Evolutionary conservation across 2,113 vertebrate species (phyloP), one percentile per base, ranked within the genome.

Genomic region (Ptilorrhoa leucosticta): DNA sequence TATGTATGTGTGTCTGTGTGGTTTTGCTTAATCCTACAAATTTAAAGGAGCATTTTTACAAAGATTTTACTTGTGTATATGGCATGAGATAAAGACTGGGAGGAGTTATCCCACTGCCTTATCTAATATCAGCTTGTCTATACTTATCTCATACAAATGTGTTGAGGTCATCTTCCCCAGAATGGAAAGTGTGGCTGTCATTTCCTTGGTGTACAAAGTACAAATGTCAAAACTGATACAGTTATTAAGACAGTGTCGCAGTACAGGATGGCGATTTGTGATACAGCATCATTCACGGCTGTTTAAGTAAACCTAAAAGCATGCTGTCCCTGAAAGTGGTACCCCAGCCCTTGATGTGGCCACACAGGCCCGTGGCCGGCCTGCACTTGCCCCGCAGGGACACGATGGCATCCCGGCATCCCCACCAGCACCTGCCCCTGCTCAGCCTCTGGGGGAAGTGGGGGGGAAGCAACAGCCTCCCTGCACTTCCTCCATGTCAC

Each of bases 281-380:
- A 6, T 50, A 14, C n/a, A 7, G 65, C 5, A 0, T 83, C 48
- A 5, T 40, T 63, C 26, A 7, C 10, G 65, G 53, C 69, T 44
- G 9, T 42, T 42, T 5, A 15, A 42, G 56, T 10, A 37, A 51
- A 44, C 28, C 39, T 15, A 3, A 44, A 13, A 0, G 13, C 28
- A 1, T 39, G 23, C 81, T 60, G 65, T 28, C 40, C 61, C 70
- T 31, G 30, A 1, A 7, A 3, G 69, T 17, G 35, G 11, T 24
- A 44, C 31, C 39, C 48, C 57, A n/a, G 47, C 20, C 48, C 30
- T 8, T 12, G 47, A 3, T 20, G 57, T 39, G 69, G 45, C 68
- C 50, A 14, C 4, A 0, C 15, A 1, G 22, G 51, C 48, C 12
- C 15, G 0, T 0, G 0, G 48, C 21, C 1, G 0, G 37, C 40